A percentile compares a stretch with the other conserved stretches of the same genome.
Evolutionary conservation across 2,113 vertebrate genomes (phyloP).

Genomic region (Salvator merianae): DNA sequence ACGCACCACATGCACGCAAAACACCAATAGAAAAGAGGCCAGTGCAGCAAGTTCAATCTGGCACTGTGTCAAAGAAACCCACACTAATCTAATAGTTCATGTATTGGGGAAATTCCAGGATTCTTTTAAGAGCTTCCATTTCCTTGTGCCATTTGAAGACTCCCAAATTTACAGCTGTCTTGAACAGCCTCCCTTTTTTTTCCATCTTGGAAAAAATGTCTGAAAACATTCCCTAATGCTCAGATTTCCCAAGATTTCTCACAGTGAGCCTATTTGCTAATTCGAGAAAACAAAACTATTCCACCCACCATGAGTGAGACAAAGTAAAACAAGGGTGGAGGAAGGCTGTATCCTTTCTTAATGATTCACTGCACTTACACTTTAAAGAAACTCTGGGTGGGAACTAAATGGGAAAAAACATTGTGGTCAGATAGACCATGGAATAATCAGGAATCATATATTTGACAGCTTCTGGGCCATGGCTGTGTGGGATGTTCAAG

Average conservation of each 20-base stretch:
- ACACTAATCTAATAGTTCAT: neutral
- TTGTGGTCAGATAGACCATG: neutral
- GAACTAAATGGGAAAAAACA: neutral
- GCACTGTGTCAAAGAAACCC: no score
- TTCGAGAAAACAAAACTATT: neutral
- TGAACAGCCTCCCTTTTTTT: constrained; percentile 46
- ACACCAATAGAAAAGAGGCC: no score
- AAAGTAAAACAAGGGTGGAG: neutral
- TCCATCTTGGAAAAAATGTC: constrained; percentile 34
- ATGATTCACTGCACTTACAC: constrained; percentile 9
- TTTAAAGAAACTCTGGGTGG: neutral
- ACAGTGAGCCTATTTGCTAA: neutral
- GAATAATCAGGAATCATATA: neutral
- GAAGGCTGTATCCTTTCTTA: neutral
- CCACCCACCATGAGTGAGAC: neutral
- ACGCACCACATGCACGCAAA: no score
- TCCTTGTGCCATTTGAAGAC: no score
- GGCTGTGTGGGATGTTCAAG: neutral
- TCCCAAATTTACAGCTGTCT: constrained; percentile 30
- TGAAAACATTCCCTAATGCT: constrained; percentile 43
- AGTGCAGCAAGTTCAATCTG: no score
- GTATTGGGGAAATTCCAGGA: no score
- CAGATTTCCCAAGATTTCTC: neutral
- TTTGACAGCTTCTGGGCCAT: neutral
- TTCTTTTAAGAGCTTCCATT: no score